Base-by-base conservation (phyloP, 2,113 vertebrate species). In the Ginglymostoma cirratum region DNA sequence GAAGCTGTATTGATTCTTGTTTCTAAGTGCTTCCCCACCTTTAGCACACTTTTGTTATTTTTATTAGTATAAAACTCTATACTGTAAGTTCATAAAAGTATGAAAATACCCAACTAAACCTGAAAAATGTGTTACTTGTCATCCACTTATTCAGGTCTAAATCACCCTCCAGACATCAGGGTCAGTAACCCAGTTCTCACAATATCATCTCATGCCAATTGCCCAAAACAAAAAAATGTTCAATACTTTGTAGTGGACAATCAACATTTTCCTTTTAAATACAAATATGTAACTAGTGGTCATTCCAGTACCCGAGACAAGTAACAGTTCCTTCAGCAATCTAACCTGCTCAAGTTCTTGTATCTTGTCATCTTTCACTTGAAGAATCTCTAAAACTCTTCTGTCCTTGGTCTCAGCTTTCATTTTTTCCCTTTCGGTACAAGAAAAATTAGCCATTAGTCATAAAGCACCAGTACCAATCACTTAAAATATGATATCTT, bases 341-440 rank as follows among this genome's bases (percentile, higher is more conserved):
- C 94, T 34, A 98, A 99, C 98, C 99, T 98, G 97, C 96, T 99
- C 98, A 96, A 99, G 96, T 96, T 97, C 97, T 96, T 98, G 98
- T 97, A 99, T 99, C 97, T 96, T 98, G 96, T 97, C 97, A 97
- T 99, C 99, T 97, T 99, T 99, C 92, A 97, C 97, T 97, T 99
- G 98, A 67, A 99, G 98, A 97, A 99, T 99, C 97, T 98, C 98
- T 97, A 99, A 97, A 97, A 99, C 97, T 96, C 98, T 99, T 96
- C 98, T 97, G 98, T 99, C 98, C 97, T 99, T 99, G 96, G 97
- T 97, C 98, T 99, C 98, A 96, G 98, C 98, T 98, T 99, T 99
- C 96, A 98, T 97, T 97, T 99, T 99, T 97, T 99, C 99, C 96
- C 99, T 99, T 96, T 52, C 97, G 97, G 97, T 70, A 97, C 97